These are phyloP conservation scores for Temnothorax rugatulus DNA, from an alignment of 2,888 invertebrate species.

Conservation along the genomic window DNA sequence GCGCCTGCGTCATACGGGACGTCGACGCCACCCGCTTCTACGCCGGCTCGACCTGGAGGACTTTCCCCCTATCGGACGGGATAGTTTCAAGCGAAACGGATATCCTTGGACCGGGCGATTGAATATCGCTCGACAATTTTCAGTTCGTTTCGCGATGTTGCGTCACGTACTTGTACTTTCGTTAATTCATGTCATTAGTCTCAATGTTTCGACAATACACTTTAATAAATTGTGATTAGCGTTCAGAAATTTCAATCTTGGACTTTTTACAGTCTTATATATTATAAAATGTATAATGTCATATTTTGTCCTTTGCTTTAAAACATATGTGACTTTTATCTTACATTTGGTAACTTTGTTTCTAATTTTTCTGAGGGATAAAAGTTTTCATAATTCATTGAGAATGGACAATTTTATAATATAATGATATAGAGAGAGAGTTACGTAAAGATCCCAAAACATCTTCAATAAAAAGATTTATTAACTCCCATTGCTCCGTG, in stretches of 20 bases:
- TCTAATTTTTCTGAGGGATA: neutral
- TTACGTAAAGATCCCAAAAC: neutral
- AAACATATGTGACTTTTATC: neutral
- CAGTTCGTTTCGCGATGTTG: neutral
- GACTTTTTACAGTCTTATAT: neutral
- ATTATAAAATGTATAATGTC: neutral
- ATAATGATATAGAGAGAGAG: neutral
- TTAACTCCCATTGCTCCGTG: neutral
- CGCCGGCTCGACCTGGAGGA: slow-evolving; percentile 68
- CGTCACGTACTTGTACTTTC: neutral
- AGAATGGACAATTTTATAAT: neutral
- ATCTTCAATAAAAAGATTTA: neutral
- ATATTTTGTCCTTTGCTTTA: neutral
- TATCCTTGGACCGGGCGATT: slow-evolving; percentile 17
- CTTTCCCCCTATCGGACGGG: slow-evolving; percentile 14
- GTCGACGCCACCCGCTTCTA: slow-evolving; percentile 39
- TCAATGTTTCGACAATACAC: neutral
- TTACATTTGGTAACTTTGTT: neutral
- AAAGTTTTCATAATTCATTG: neutral
- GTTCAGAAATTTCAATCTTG: neutral
- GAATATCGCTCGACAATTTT: slow-evolving; percentile 53
- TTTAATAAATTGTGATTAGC: neutral
- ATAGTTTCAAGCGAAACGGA: slow-evolving; percentile 3
- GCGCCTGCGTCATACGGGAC: slow-evolving; percentile 62
- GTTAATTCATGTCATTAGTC: neutral